A percentile compares a stretch with the other conserved stretches of the same genome.
Evolutionary conservation across 2,113 vertebrate genomes (phyloP).

Genomic region (Recurvirostra avosetta): DNA sequence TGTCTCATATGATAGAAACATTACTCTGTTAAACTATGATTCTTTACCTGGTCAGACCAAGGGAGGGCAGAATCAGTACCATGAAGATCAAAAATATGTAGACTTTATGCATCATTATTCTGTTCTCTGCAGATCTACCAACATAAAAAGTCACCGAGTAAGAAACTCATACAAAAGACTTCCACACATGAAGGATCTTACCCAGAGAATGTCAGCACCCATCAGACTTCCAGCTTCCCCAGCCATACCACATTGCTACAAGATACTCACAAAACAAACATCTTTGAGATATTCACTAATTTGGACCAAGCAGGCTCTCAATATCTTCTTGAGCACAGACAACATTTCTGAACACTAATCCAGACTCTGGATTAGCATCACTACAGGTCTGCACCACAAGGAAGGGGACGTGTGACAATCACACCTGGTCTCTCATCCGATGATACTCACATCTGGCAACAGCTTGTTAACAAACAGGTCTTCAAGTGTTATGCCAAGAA

Average conservation of each 20-base stretch:
- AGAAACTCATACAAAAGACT: not conserved
- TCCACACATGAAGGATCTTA: not conserved
- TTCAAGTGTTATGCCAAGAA: not conserved
- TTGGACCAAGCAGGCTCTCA: not conserved
- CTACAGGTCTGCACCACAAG: not conserved
- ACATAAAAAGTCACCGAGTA: not conserved
- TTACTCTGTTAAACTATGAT: not conserved
- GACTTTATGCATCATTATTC: constrained; percentile 92
- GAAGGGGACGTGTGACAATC: not conserved
- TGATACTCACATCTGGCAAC: not conserved
- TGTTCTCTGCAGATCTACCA: constrained; percentile 87
- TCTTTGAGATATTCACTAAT: not conserved
- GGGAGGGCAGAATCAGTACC: constrained; percentile 94
- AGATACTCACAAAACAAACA: not conserved
- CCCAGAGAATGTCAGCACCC: not conserved
- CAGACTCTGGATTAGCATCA: not conserved
- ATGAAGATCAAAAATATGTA: constrained; percentile 97
- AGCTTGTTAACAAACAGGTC: not conserved
- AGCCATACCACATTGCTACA: not conserved
- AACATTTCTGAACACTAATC: not conserved
- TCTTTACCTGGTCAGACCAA: constrained; percentile 92
- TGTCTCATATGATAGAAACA: not conserved
- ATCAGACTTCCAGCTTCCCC: not conserved
- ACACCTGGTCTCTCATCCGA: not conserved
- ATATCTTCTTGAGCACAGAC: not conserved